These are phyloP conservation scores for Lamproptera curius DNA, from an alignment of 2,888 invertebrate species.

Conservation along the genomic window DNA sequence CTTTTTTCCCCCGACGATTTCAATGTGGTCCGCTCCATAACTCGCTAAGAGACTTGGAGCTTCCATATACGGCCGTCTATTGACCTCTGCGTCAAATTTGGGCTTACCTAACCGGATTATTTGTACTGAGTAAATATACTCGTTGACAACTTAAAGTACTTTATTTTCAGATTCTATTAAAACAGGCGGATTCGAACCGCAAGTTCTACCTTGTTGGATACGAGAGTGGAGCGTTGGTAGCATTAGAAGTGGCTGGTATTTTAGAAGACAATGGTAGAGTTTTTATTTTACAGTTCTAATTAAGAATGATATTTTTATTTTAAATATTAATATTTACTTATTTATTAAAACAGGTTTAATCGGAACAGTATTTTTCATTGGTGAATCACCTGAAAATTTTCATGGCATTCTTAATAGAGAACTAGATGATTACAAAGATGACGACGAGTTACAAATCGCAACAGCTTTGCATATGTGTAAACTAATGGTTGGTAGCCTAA, in stretches of 20 bases:
- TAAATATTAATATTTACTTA: neutral
- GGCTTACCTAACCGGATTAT: too few species aligned
- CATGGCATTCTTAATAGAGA: slow-evolving; percentile 28
- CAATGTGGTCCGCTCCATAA: neutral
- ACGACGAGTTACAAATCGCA: slow-evolving; percentile 32
- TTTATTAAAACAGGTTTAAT: slow-evolving; percentile 38
- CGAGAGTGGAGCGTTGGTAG: slow-evolving; percentile 44
- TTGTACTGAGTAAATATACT: too few species aligned
- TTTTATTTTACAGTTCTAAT: neutral
- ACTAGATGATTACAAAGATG: slow-evolving; percentile 26
- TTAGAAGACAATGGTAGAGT: slow-evolving; percentile 47
- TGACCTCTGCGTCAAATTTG: too few species aligned
- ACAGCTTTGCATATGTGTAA: slow-evolving; percentile 32
- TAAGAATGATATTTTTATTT: neutral
- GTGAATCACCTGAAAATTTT: slow-evolving; percentile 43
- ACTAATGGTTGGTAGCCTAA: slow-evolving; percentile 26
- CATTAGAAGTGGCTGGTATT: slow-evolving; percentile 46
- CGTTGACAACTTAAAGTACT: neutral
- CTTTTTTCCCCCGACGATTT: neutral
- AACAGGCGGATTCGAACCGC: slow-evolving; percentile 31
- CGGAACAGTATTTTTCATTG: slow-evolving; percentile 48
- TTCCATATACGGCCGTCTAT: too few species aligned
- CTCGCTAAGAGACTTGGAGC: neutral
- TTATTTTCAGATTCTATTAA: slow-evolving; percentile 36
- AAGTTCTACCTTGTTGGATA: slow-evolving; percentile 48